A percentile compares a stretch with the other conserved stretches of the same genome.
Evolutionary conservation across 1,140 invertebrate species (phyloP).

Genomic region (Odontomachus brunneus): DNA sequence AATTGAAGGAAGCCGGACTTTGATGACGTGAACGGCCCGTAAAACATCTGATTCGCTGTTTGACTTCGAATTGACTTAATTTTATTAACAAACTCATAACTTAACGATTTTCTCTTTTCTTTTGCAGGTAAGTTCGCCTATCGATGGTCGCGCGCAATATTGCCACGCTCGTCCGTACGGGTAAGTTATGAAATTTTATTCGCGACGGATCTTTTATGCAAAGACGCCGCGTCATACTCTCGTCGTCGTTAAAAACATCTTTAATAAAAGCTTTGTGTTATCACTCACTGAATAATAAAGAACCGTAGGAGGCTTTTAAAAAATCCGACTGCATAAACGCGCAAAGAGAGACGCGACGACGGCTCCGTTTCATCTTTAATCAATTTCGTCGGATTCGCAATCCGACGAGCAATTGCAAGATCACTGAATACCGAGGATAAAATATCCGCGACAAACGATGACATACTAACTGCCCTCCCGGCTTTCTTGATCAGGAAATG

Average conservation of each 20-base stretch:
- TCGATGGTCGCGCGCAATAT: not conserved
- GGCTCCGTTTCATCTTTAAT: slow-evolving; percentile 3
- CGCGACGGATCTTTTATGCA: not conserved
- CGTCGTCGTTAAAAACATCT: too few species aligned
- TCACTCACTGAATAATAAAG: too few species aligned
- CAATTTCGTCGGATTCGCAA: slow-evolving; percentile 7
- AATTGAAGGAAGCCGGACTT: too few species aligned
- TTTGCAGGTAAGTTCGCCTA: slow-evolving; percentile 42
- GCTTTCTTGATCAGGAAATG: not conserved
- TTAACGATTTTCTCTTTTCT: slow-evolving; percentile 3
- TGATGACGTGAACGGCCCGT: too few species aligned
- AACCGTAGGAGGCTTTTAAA: not conserved
- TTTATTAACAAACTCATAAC: not conserved
- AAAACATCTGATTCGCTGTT: not conserved
- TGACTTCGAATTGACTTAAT: not conserved
- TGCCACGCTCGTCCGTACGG: not conserved
- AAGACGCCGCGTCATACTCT: too few species aligned
- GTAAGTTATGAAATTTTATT: slow-evolving; percentile 9
- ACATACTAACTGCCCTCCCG: not conserved
- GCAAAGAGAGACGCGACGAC: not conserved
- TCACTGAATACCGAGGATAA: not conserved
- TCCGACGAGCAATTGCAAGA: not conserved
- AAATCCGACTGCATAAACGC: not conserved
- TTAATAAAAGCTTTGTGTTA: too few species aligned
- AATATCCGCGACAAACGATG: not conserved